Conservation (phyloP, 2,888 invertebrate species). For the Ecliptopera silaceata region DNA sequence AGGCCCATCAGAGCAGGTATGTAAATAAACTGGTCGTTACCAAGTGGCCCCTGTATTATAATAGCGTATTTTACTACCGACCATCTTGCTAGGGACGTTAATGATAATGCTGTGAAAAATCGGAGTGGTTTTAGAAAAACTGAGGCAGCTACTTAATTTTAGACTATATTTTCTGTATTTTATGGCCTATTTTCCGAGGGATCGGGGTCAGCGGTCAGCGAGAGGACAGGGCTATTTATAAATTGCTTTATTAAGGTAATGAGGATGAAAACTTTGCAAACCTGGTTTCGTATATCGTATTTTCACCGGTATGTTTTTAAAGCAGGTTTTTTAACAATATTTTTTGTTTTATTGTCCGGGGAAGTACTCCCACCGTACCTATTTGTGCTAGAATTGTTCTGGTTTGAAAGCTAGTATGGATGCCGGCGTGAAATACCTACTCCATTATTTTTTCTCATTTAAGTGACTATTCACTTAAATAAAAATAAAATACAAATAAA, state of each 20-base stretch:
- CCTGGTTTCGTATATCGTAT: background rate
- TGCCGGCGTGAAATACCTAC: too few relatives aligned
- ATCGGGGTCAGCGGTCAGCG: conserved; percentile 25
- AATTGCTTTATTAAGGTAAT: conserved; percentile 26
- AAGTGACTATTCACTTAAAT: too few relatives aligned
- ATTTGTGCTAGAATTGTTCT: too few relatives aligned
- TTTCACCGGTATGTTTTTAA: background rate
- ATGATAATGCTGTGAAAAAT: conserved; percentile 62
- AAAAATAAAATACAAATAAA: background rate
- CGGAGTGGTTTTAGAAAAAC: conserved; percentile 27
- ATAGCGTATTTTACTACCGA: conserved; percentile 62
- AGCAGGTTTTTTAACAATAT: background rate
- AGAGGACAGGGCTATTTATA: conserved; percentile 18
- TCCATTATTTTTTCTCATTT: too few relatives aligned
- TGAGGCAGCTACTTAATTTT: conserved; percentile 21
- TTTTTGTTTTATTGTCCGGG: too few relatives aligned
- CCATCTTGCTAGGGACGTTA: conserved; percentile 62
- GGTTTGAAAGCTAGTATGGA: too few relatives aligned
- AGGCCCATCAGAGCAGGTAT: conserved; percentile 27
- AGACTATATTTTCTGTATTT: conserved; percentile 27
- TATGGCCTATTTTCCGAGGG: conserved; percentile 27
- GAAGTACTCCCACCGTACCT: too few relatives aligned
- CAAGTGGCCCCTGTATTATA: conserved; percentile 58
- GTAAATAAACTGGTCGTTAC: conserved; percentile 31
- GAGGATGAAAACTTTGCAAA: conserved; percentile 17